These are phyloP conservation scores for Polylopha cassiicola DNA, from an alignment of 2,888 invertebrate species.

Conservation along the genomic window DNA sequence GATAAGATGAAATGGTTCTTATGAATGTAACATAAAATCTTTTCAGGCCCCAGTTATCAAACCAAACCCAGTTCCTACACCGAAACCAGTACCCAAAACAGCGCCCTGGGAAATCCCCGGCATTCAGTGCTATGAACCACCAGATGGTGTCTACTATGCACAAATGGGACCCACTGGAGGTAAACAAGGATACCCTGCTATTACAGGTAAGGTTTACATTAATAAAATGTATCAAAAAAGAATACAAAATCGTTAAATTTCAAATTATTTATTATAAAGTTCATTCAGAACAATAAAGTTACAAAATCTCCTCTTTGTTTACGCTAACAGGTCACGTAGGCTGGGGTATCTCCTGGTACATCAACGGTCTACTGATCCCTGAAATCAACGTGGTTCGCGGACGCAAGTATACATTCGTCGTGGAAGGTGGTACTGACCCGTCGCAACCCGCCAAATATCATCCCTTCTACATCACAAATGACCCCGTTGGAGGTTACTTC, in stretches of 20 bases:
- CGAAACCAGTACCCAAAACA: conserved; percentile 77
- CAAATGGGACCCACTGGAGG: conserved; percentile 96
- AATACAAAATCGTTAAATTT: not conserved
- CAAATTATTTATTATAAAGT: not conserved
- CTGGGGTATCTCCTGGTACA: conserved; percentile 96
- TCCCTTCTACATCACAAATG: conserved; percentile 95
- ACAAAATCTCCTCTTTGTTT: not conserved
- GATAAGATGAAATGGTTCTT: no score
- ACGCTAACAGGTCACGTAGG: conserved; percentile 87
- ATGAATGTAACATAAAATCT: not conserved
- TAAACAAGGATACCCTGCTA: conserved; percentile 91
- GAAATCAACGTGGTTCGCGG: conserved; percentile 93
- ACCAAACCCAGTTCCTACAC: conserved; percentile 72
- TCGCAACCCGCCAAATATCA: conserved; percentile 90
- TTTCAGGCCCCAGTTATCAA: conserved; percentile 40
- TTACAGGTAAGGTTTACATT: conserved; percentile 83
- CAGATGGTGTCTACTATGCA: conserved; percentile 93
- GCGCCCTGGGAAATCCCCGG: conserved; percentile 92
- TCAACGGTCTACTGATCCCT: conserved; percentile 94
- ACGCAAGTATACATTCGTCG: conserved; percentile 90
- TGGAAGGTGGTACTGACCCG: conserved; percentile 90
- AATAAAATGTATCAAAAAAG: no score
- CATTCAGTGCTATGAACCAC: conserved; percentile 92
- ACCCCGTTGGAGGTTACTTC: conserved; percentile 92
- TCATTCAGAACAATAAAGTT: not conserved